phyloP scores from a whole-genome alignment of 2,888 invertebrate species.

The Chesias legatella region DNA sequence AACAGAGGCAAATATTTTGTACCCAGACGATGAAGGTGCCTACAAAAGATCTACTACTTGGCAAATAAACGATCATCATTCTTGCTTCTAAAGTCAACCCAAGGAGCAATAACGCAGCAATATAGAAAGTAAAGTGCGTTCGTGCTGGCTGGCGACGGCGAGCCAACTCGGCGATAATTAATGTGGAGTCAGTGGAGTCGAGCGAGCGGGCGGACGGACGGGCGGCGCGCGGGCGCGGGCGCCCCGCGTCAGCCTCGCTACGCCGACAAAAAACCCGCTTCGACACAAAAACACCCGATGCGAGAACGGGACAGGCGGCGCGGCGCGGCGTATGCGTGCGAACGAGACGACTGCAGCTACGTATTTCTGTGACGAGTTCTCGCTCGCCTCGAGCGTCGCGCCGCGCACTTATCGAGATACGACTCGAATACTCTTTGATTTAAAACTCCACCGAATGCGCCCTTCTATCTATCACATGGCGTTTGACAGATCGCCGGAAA shows the following conservation, averaged over 20 bases:
- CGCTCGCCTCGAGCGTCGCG: conserved; percentile 71
- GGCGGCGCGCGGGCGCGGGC: no score
- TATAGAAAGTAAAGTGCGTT: conserved; percentile 77
- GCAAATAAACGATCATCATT: no score
- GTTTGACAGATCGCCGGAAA: conserved; percentile 79
- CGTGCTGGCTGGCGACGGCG: conserved; percentile 53
- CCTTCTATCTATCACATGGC: conserved; percentile 81
- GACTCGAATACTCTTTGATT: conserved; percentile 73
- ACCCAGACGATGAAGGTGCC: no score
- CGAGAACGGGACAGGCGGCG: conserved; percentile 54
- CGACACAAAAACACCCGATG: conserved; percentile 77
- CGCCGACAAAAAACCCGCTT: conserved; percentile 76
- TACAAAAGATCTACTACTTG: no score
- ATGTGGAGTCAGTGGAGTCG: conserved; percentile 70
- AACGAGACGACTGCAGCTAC: conserved; percentile 57
- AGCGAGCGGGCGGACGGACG: no score
- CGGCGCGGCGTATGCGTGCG: conserved; percentile 43
- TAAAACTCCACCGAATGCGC: conserved; percentile 76
- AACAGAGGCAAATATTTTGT: no score
- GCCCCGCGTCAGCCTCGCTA: conserved; percentile 62
- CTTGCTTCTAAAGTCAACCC: neutral
- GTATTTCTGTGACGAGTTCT: conserved; percentile 76
- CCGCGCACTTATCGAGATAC: conserved; percentile 62
- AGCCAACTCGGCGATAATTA: conserved; percentile 75
- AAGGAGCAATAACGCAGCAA: conserved; percentile 44